phyloP scores from a whole-genome alignment of 2,797 vertebrate species.

The Anisognathus igniventris region DNA sequence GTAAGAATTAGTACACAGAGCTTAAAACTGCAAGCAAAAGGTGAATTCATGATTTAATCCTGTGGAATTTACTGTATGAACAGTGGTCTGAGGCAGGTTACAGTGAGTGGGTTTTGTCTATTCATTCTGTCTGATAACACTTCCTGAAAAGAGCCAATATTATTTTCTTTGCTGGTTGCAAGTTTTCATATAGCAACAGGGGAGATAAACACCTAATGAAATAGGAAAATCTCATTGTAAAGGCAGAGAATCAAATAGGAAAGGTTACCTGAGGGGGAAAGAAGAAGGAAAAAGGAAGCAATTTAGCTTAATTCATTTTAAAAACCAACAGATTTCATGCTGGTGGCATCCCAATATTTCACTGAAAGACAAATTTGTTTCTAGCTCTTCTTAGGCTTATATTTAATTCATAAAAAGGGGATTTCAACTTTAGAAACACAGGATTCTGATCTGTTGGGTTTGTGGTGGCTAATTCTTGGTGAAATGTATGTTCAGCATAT shows the following conservation, averaged over 20 bases:
- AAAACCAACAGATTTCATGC: background rate
- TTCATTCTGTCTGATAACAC: background rate
- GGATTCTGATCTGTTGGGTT: background rate
- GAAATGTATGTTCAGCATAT: background rate
- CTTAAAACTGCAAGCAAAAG: background rate
- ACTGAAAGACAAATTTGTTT: background rate
- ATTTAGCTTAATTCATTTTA: background rate
- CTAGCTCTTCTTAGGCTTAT: background rate
- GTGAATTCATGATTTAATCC: background rate
- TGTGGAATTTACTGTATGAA: background rate
- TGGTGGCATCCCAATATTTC: background rate
- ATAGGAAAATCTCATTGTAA: slow-evolving; percentile 9
- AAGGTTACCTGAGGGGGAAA: background rate
- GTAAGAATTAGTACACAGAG: background rate
- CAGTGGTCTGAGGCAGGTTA: background rate
- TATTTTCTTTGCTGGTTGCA: background rate
- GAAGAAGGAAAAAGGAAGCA: slow-evolving; percentile 1
- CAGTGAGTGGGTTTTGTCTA: background rate
- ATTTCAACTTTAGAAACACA: background rate
- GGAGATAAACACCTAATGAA: slow-evolving; percentile 13
- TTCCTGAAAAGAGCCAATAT: background rate
- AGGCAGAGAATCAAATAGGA: background rate
- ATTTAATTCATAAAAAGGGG: background rate
- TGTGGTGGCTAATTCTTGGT: background rate
- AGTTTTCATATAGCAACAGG: slow-evolving; percentile 10